phyloP scores from a whole-genome alignment of 2,797 vertebrate species.

The Anisognathus igniventris region DNA sequence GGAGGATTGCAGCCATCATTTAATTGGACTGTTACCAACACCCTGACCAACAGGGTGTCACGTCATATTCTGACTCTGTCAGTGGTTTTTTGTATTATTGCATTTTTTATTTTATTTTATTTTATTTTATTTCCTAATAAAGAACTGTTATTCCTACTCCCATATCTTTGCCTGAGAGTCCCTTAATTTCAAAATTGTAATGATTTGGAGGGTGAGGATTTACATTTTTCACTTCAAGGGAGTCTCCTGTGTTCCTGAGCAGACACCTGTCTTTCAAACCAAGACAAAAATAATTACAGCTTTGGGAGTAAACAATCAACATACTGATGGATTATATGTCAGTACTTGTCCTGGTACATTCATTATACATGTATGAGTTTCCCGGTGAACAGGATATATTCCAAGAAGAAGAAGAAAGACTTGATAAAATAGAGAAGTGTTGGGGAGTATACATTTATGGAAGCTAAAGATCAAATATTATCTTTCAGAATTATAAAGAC shows the following conservation, averaged over 20 bases:
- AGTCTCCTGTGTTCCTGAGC: neutral
- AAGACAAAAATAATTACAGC: neutral
- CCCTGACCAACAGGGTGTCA: neutral
- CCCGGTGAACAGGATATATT: neutral
- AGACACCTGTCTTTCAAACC: neutral
- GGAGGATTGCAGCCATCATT: neutral
- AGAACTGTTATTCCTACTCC: neutral
- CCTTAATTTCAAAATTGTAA: neutral
- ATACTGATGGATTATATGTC: neutral
- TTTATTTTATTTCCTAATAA: neutral
- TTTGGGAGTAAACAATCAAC: neutral
- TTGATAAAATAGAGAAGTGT: neutral
- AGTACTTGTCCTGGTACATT: neutral
- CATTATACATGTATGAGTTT: neutral
- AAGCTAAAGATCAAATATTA: neutral
- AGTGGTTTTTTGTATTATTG: neutral
- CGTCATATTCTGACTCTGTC: neutral
- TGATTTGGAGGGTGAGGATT: neutral
- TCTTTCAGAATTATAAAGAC: neutral
- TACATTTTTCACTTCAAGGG: neutral
- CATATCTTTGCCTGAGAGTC: neutral
- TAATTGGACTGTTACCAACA: neutral
- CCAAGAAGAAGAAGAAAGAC: neutral
- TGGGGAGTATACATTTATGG: neutral
- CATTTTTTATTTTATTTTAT: neutral